Base-by-base conservation (phyloP, 2,888 invertebrate genomes). In the Sisyra terminalis region DNA sequence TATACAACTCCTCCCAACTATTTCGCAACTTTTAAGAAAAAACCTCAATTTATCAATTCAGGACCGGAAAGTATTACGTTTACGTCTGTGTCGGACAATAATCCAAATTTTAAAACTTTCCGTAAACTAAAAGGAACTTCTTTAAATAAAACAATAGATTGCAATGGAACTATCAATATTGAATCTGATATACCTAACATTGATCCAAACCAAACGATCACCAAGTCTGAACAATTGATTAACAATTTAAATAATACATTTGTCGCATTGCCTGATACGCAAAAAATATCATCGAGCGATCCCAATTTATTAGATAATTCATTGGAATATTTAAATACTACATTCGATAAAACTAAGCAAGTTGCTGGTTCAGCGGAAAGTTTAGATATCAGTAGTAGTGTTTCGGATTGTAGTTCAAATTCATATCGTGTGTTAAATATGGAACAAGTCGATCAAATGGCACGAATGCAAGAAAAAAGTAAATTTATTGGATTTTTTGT, bases 301-400 rank as follows among this genome's bases (percentile, higher is more conserved):
- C 35, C 35, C 9, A 35, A 35, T 42, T 42, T 35, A 34, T 15
- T 11, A 2, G 42, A 42, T 8, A 15, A 24, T 17, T 16, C 34
- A 9, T 24, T 11, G 24, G 11, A 13, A 9, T 34, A 24, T 10
- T 6, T 37, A 10, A 37, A 18, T 18, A 16, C 11, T 9, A 37
- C 37, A 6, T 40, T 40, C 4, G 18, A 34, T n/a, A 34, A 34
- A 7, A 16, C 41, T 8, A 16, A 36, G 13, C 13, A 17, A 6
- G 13, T 13, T 2, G 11, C 18, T 17, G 61, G 60, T 39, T 62
- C 61, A 5, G 55, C 58, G 1, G 64, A 64, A 46, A 63, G 61
- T 50, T 53, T 61, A 32, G 63, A 64, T 31, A 52, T 58, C 34
- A 56, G 57, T 51, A 63, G 62, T 48, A 59, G 59, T 44, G 50